These are phyloP conservation scores for Magallana gigas DNA, from an alignment of 1,140 invertebrate species.

Conservation along the genomic window DNA sequence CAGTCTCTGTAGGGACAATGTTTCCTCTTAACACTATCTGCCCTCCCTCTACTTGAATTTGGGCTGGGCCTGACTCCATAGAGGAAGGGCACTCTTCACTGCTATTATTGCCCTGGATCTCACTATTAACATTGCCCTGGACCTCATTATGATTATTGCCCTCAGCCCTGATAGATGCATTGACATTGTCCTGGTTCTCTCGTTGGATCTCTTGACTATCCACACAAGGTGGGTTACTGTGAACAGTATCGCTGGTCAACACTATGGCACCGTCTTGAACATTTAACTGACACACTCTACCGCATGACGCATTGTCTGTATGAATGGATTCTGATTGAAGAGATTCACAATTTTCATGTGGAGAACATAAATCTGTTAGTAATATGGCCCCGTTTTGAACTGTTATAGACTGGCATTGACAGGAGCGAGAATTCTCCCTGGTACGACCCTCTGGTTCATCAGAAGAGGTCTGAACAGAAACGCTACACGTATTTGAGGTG, in stretches of 20 bases:
- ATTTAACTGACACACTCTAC: background rate
- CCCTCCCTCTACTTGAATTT: constrained; percentile 1
- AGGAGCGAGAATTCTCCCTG: background rate
- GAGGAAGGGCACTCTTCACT: background rate
- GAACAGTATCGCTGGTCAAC: background rate
- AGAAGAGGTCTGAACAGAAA: background rate
- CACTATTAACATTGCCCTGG: too few relatives aligned
- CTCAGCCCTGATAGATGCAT: too few relatives aligned
- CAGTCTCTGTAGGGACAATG: background rate
- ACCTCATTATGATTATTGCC: too few relatives aligned
- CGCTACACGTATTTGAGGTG: background rate
- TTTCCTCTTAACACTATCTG: background rate
- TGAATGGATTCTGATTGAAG: background rate
- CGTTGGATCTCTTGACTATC: background rate
- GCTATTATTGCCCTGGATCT: background rate
- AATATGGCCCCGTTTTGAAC: background rate
- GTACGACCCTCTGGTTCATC: background rate
- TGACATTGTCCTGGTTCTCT: background rate
- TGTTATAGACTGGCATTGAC: background rate
- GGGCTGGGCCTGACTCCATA: background rate
- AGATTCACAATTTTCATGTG: background rate
- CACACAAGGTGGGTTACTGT: background rate
- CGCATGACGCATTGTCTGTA: background rate
- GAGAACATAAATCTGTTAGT: background rate
- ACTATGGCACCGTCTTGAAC: constrained; percentile 12